phyloP scores from a whole-genome alignment of 2,797 vertebrate species.

The Orestias chungarensis region DNA sequence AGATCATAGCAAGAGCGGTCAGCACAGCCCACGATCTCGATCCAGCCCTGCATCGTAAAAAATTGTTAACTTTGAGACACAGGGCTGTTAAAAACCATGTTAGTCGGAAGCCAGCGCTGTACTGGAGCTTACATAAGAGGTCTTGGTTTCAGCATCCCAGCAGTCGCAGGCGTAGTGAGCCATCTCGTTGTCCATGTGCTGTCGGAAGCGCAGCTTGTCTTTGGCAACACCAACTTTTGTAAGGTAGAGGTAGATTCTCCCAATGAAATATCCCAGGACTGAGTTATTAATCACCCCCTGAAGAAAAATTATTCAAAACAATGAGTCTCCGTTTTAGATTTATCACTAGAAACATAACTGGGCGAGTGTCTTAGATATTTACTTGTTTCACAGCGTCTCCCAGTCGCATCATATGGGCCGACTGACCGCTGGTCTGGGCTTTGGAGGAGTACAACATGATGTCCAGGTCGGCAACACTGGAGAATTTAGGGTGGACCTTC shows the following conservation, averaged over 20 bases:
- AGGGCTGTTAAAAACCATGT: not conserved
- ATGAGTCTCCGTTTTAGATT: not conserved
- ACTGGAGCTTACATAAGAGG: slow-evolving; percentile 88
- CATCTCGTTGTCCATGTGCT: slow-evolving; percentile 99
- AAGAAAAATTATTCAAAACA: slow-evolving; percentile 17
- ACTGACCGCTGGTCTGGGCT: slow-evolving; percentile 96
- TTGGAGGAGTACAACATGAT: slow-evolving; percentile 93
- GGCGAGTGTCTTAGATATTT: not conserved
- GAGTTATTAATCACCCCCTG: slow-evolving; percentile 98
- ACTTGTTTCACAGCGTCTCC: slow-evolving; percentile 97
- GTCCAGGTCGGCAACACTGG: slow-evolving; percentile 87
- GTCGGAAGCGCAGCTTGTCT: slow-evolving; percentile 95
- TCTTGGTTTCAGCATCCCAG: slow-evolving; percentile 98
- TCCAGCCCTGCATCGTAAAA: slow-evolving; percentile 89
- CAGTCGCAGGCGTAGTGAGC: slow-evolving; percentile 99
- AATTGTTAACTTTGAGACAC: not conserved
- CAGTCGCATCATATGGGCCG: slow-evolving; percentile 89
- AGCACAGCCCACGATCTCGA: slow-evolving; percentile 97
- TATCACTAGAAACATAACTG: not conserved
- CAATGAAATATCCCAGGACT: slow-evolving; percentile 97
- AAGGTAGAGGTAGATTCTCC: slow-evolving; percentile 98
- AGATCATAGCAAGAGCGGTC: slow-evolving; percentile 97
- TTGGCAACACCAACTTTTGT: slow-evolving; percentile 92
- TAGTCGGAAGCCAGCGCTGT: too few relatives aligned
- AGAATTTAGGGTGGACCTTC: slow-evolving; percentile 94